Evolutionary conservation across 1,140 invertebrate species (phyloP), one percentile per base, ranked within the genome.

Genomic region (Artemia franciscana): DNA sequence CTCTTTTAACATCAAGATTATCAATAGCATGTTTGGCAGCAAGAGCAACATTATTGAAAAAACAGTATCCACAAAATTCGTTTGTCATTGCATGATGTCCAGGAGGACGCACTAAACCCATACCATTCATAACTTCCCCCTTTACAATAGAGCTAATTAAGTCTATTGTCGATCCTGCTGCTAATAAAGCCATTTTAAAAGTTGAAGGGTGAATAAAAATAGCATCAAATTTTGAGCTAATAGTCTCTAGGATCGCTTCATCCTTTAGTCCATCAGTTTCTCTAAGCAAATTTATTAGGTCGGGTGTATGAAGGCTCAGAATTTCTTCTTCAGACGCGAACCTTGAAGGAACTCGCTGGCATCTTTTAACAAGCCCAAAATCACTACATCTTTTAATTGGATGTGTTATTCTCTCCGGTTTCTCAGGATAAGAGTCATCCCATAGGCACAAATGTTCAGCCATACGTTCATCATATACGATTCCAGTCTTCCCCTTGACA

Each of bases 1-100:
- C 84, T 68, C 82, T 81, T 60, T 78, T 71, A 1, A 80, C 27
- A 26, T 71, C 70, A 24, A 73, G 69, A 12, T 79, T 78, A 30
- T 83, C 75, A 3, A 95, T 69, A 25, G 84, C 85, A 71, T 86
- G 79, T 67, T 85, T 80, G 21, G 91, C 89, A 9, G 88, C 91
- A 58, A 98, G 76, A 1, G 89, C 94, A 1, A 93, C 91, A 74
- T 98, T 98, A 72, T 98, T 98, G 68, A 96, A 93, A 71, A 87
- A 88, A 74, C 94, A 98, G 72, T 91, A 97, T 18, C 93, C 93
- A 74, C 85, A 88, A 63, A 83, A 89, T 71, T 89, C 86, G 18
- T 82, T 76, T 66, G 80, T 75, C 84, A 91, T 91, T 3, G 94
- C 93, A 79, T 99, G 95, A 77, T 99, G 95, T 23, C 95, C 94